Percentiles rank a stretch among this genome's conserved stretches.
Conservation (phyloP, 2,113 vertebrate genomes). For the Coregonus clupeaformis region DNA sequence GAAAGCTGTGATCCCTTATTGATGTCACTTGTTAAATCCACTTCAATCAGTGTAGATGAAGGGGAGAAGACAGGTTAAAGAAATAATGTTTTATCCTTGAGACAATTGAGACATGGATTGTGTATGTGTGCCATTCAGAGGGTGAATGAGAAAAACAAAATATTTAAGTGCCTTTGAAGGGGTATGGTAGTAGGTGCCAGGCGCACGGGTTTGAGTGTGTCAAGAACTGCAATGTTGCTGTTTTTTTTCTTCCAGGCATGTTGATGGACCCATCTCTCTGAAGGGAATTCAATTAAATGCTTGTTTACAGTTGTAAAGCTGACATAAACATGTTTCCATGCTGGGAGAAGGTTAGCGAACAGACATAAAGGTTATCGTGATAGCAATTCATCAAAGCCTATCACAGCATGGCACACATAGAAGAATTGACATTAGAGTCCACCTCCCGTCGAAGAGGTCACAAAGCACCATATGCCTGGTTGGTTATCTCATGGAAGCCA, state of each 20-base stretch:
- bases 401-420: constrained; percentile 28
- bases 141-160: too few relatives aligned
- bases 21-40: too few relatives aligned
- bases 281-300: neutral
- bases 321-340: constrained; percentile 40
- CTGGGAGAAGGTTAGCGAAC: constrained; percentile 35
- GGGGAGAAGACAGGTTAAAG: too few relatives aligned
- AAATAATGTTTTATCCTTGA: too few relatives aligned
- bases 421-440: constrained; percentile 28
- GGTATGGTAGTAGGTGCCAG: too few relatives aligned
- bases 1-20: too few relatives aligned
- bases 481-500: neutral
- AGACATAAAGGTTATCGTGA: constrained; percentile 43
- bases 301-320: neutral
- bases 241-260: neutral
- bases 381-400: constrained; percentile 51
- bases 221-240: too few relatives aligned
- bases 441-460: constrained; percentile 6
- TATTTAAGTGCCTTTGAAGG: too few relatives aligned
- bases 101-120: too few relatives aligned
- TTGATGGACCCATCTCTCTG: neutral
- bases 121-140: too few relatives aligned
- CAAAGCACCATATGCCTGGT: constrained; percentile 8
- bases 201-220: too few relatives aligned
- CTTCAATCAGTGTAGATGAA: too few relatives aligned